phyloP scores from a whole-genome alignment of 2,888 invertebrate genomes.

The Ophion ellenae region DNA sequence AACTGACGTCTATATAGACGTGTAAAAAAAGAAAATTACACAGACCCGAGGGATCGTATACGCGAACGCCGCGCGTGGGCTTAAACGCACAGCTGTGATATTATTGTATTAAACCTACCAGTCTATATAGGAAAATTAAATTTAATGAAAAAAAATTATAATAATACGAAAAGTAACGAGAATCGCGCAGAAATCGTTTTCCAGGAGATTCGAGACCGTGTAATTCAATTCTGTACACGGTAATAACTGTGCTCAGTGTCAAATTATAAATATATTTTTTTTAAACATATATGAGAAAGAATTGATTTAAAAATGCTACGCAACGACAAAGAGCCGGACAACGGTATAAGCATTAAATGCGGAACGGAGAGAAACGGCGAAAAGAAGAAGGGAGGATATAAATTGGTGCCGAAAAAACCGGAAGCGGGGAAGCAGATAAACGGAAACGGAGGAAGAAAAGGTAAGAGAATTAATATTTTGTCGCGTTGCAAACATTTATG shows the following conservation, averaged over 20 bases:
- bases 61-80: constrained; percentile 37
- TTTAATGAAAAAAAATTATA: background rate
- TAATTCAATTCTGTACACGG: constrained; percentile 55
- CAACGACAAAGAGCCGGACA: constrained; percentile 80
- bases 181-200: background rate
- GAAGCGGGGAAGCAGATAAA: constrained; percentile 65
- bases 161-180: background rate
- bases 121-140: constrained; percentile 34
- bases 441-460: constrained; percentile 41
- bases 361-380: constrained; percentile 72
- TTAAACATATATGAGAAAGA: constrained; percentile 50
- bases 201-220: constrained; percentile 23
- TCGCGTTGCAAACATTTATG: background rate
- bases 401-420: constrained; percentile 73
- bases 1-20: constrained; percentile 1
- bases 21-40: constrained; percentile 15
- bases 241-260: constrained; percentile 48
- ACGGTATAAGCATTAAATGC: constrained; percentile 82
- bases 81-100: constrained; percentile 65
- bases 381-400: constrained; percentile 76
- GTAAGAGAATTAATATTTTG: constrained; percentile 24
- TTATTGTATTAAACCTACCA: constrained; percentile 42
- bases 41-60: constrained; percentile 18
- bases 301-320: constrained; percentile 71
- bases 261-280: constrained; percentile 69